Conservation (phyloP, 2,113 vertebrate species). For the Neomonachus schauinslandi region DNA sequence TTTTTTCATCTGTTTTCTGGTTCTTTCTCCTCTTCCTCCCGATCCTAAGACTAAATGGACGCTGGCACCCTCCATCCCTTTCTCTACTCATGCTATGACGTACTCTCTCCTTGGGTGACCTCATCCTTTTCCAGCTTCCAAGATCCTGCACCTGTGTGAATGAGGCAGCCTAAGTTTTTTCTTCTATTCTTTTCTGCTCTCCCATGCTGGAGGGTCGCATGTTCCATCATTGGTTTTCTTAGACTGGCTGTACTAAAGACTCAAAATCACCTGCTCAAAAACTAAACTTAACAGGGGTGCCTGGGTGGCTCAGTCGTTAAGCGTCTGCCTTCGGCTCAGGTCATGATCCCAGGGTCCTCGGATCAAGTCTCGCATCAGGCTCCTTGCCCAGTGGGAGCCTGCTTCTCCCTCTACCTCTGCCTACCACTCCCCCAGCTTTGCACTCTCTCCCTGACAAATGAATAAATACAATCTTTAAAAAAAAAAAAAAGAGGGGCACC, state of each 20-base stretch:
- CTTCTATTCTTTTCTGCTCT: background rate
- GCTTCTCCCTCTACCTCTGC: too few relatives aligned
- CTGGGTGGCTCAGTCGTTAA: too few relatives aligned
- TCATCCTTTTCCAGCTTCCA: background rate
- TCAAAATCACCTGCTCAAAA: background rate
- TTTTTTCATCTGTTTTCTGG: background rate
- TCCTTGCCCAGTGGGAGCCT: too few relatives aligned
- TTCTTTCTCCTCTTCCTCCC: background rate
- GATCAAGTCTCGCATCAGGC: too few relatives aligned
- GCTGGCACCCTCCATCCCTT: too few relatives aligned
- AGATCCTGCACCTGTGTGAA: background rate
- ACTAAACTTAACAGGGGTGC: background rate
- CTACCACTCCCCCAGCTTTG: too few relatives aligned
- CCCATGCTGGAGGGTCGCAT: too few relatives aligned
- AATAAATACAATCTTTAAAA: too few relatives aligned
- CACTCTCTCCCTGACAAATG: too few relatives aligned
- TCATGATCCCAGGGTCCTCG: too few relatives aligned
- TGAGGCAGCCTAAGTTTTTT: background rate
- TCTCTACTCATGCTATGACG: rapidly evolving
- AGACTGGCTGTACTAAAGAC: background rate
- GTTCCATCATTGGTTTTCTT: background rate
- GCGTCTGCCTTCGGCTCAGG: too few relatives aligned
- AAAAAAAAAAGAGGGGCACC: too few relatives aligned
- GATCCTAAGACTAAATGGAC: background rate
- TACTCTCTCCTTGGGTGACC: background rate